phyloP scores from a whole-genome alignment of 2,888 invertebrate species.

The Torymus aiolomorphi region DNA sequence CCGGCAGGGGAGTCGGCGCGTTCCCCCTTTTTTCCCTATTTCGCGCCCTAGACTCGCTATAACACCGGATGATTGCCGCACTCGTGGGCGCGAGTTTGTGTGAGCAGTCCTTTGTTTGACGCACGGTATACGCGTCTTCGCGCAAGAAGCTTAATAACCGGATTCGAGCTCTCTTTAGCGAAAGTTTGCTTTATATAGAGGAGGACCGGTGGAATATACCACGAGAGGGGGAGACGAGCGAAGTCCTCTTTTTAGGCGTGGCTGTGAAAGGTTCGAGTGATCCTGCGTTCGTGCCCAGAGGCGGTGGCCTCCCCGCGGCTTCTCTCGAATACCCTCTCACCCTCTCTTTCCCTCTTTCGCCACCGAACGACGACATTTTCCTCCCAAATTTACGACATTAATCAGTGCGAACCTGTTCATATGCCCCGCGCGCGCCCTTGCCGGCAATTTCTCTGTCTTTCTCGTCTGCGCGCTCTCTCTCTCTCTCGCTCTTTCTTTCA shows the following conservation, averaged over 20 bases:
- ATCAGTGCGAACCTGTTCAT: constrained; percentile 56
- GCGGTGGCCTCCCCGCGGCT: too few species aligned
- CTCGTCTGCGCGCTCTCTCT: not conserved
- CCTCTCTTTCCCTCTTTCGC: too few species aligned
- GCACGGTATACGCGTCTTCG: not conserved
- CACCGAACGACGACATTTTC: constrained; percentile 11
- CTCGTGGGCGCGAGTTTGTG: too few species aligned
- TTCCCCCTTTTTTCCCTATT: too few species aligned
- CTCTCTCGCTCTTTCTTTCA: not conserved
- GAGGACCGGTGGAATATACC: not conserved
- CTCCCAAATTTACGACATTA: constrained; percentile 60
- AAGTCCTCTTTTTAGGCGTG: constrained; percentile 6
- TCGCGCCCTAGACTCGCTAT: too few species aligned
- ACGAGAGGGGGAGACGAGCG: not conserved
- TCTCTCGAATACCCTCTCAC: too few species aligned
- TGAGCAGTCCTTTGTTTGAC: too few species aligned
- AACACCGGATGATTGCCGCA: too few species aligned
- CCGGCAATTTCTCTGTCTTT: constrained; percentile 26
- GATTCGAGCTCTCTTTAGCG: not conserved
- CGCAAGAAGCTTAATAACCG: constrained; percentile 12
- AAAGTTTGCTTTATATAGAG: constrained; percentile 14
- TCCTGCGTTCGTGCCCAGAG: too few species aligned
- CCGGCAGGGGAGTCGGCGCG: too few species aligned
- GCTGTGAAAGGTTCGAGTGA: not conserved
- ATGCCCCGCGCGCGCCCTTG: constrained; percentile 7